Evolutionary conservation across 2,888 invertebrate species (phyloP).

Genomic region (Blastobasis lacticolella): DNA sequence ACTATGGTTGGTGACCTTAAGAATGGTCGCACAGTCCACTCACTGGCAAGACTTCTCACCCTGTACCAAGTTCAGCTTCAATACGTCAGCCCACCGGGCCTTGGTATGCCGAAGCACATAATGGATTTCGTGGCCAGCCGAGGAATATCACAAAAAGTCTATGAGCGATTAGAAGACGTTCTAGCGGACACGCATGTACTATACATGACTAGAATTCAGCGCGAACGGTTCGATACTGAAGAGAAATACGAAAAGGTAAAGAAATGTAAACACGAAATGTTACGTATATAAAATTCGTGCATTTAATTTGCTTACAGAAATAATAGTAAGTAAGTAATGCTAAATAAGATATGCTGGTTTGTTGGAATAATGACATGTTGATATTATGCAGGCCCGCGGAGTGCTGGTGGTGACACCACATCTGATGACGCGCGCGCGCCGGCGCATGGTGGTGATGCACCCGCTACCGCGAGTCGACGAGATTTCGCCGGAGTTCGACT

Average conservation of each 20-base stretch:
- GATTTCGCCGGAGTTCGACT: conserved; percentile 95
- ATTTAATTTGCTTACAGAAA: no score
- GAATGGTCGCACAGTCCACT: conserved; percentile 98
- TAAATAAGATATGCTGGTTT: no score
- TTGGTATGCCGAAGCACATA: conserved; percentile 94
- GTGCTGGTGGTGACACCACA: conserved; percentile 94
- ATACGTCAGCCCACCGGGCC: conserved; percentile 90
- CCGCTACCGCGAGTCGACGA: conserved; percentile 96
- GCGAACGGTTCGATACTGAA: conserved; percentile 88
- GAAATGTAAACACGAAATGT: no score
- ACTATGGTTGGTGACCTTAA: conserved; percentile 99
- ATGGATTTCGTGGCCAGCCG: conserved; percentile 84
- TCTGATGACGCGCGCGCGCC: conserved; percentile 94
- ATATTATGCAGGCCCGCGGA: conserved; percentile 82
- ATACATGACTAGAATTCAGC: conserved; percentile 98
- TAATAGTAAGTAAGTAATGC: no score
- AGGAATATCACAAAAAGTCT: conserved; percentile 85
- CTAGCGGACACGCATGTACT: conserved; percentile 96
- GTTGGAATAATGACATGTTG: no score
- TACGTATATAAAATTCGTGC: no score
- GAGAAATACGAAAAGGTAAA: conserved; percentile 90
- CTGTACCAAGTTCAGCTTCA: conserved; percentile 94
- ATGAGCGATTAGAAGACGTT: conserved; percentile 85
- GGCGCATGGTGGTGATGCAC: conserved; percentile 97
- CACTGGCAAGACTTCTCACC: conserved; percentile 93